Conservation (phyloP, 2,113 vertebrate species). For the Tenebrosternarchus preto region DNA sequence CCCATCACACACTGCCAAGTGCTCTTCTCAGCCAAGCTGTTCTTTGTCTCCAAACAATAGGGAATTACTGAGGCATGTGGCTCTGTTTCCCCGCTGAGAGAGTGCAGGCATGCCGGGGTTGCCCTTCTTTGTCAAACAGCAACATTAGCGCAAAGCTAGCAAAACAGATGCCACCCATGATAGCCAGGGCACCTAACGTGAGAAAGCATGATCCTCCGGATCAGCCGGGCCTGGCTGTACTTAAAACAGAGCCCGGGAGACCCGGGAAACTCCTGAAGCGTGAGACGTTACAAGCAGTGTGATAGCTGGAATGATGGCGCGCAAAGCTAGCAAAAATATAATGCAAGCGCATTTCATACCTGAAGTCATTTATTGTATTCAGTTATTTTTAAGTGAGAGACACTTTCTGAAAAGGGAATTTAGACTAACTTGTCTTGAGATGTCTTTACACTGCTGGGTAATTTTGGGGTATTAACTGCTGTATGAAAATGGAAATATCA, state of each 20-base stretch:
- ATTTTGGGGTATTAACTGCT: neutral
- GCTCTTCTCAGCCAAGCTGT: constrained; percentile 57
- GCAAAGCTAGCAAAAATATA: neutral
- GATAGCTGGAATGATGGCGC: neutral
- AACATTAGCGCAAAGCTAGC: neutral
- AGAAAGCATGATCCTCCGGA: neutral
- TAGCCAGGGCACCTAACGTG: neutral
- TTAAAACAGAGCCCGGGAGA: neutral
- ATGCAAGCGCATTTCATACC: too few relatives aligned
- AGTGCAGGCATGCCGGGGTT: neutral
- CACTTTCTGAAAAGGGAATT: neutral
- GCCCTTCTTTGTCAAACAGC: constrained; percentile 7
- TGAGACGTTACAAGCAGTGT: neutral
- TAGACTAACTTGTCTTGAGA: neutral
- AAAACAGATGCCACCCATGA: constrained; percentile 6
- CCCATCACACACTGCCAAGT: constrained; percentile 61
- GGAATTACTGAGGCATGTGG: constrained; percentile 24
- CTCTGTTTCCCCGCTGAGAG: constrained; percentile 23
- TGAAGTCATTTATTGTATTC: neutral
- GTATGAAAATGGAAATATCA: neutral
- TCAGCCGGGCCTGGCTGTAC: neutral
- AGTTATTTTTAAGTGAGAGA: neutral
- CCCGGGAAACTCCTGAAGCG: neutral
- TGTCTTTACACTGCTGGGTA: neutral
- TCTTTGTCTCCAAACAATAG: constrained; percentile 61